Evolutionary conservation across 1,140 invertebrate genomes (phyloP).

Genomic region (Andricus grossulariae): DNA sequence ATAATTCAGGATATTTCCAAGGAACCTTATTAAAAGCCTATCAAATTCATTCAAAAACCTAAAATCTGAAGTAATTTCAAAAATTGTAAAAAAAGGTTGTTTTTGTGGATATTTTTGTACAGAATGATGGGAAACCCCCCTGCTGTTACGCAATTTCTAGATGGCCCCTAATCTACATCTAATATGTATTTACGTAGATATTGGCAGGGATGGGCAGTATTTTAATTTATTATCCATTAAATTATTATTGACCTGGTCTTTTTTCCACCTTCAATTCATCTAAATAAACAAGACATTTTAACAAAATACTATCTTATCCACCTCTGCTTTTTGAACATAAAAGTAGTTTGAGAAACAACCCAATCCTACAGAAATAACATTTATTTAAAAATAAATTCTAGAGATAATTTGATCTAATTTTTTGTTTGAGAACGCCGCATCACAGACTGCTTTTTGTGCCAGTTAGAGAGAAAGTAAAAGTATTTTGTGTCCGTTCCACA

Average conservation of each 20-base stretch:
- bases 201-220: conserved; percentile 19
- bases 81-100: too few species aligned
- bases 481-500: background rate
- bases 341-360: background rate
- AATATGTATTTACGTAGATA: conserved; percentile 13
- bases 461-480: background rate
- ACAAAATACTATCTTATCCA: background rate
- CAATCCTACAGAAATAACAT: background rate
- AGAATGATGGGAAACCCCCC: too few species aligned
- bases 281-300: background rate
- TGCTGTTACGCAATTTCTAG: too few species aligned
- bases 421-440: background rate
- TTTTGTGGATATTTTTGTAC: too few species aligned
- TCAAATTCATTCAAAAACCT: too few species aligned
- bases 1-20: too few species aligned
- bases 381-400: background rate
- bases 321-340: background rate
- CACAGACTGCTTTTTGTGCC: background rate
- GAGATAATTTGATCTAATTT: background rate
- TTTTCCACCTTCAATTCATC: background rate
- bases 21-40: too few species aligned
- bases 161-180: background rate
- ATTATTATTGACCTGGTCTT: background rate
- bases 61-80: too few species aligned
- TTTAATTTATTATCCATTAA: background rate